Base-by-base conservation (phyloP, 2,797 vertebrate species). In the Coilia nasus region DNA sequence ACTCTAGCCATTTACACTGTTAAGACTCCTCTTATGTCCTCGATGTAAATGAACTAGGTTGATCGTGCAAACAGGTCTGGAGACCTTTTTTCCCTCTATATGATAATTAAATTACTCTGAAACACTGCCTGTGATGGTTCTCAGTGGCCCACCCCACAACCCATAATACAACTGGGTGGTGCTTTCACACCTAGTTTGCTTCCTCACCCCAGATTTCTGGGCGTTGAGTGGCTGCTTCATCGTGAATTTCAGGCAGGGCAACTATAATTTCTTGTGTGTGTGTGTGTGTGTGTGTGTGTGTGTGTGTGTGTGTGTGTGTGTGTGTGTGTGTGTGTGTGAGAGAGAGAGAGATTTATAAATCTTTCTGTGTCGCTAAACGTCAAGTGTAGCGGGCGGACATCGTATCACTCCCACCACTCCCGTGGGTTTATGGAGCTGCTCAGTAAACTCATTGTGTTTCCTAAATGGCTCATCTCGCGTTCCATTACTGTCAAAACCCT, bases 381-480 rank as follows among this genome's bases (percentile, higher is more conserved):
- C 14, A 15, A 7, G 17, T 35, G 64, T 28, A 21, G 25, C n/a
- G 89, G 60, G 88, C 85, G 83, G 28, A 85, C 80, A 83, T 80
- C 19, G 15, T 85, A 87, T 87, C 84, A 83, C 85, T 85, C 59
- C 86, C 75, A 88, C 89, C 85, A 86, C 88, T 82, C 46, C 87
- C 84, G 67, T 64, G 86, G 86, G 89, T 92, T 92, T 91, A 93
- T 91, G 93, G 91, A 93, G 91, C 91, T 83, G 91, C 90, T 82
- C 87, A 87, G 92, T 90, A 92, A 94, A 93, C 88, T 90, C 87
- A 90, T 90, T 89, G 89, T 94, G 91, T 94, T 93, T 88, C 89
- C 90, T 94, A 93, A 95, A 94, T 91, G 91, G 64, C 84, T 82
- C 41, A 17, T 19, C 85, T 94, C 92, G 86, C 87, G 86, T 92